Evolutionary conservation across 2,797 vertebrate genomes (phyloP).

Genomic region (Phrynocephalus guinanensis): DNA sequence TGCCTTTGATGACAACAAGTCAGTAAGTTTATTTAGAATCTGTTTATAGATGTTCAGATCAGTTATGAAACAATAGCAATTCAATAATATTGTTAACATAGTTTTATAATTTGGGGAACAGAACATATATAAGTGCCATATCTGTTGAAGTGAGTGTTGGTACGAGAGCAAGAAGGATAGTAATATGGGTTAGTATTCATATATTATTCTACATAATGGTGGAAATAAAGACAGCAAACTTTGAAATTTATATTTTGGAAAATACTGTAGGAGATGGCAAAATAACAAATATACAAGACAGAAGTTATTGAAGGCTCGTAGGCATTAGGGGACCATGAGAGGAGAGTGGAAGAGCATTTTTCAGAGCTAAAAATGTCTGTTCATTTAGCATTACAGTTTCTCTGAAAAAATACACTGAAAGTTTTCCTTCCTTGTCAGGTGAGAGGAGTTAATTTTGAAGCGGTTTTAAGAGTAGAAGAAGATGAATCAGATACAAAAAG

Average conservation of each 20-base stretch:
- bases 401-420: background rate
- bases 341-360: background rate
- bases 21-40: conserved; percentile 78
- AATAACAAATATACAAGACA: no score
- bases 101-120: background rate
- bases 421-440: conserved; percentile 77
- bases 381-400: background rate
- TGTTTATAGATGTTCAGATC: background rate
- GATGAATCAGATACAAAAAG: conserved; percentile 88
- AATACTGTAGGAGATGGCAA: no score
- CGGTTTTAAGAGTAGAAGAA: conserved; percentile 94
- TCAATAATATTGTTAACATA: background rate
- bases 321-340: background rate
- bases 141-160: no score
- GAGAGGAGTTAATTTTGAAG: conserved; percentile 95
- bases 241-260: no score
- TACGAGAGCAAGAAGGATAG: no score
- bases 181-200: no score
- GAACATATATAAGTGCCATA: background rate
- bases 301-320: no score
- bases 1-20: conserved; percentile 95
- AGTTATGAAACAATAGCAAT: background rate
- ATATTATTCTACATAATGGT: no score
- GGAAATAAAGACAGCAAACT: no score
- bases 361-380: background rate